Base-by-base conservation (phyloP, 2,888 invertebrate species). In the Diarsia rubi region DNA sequence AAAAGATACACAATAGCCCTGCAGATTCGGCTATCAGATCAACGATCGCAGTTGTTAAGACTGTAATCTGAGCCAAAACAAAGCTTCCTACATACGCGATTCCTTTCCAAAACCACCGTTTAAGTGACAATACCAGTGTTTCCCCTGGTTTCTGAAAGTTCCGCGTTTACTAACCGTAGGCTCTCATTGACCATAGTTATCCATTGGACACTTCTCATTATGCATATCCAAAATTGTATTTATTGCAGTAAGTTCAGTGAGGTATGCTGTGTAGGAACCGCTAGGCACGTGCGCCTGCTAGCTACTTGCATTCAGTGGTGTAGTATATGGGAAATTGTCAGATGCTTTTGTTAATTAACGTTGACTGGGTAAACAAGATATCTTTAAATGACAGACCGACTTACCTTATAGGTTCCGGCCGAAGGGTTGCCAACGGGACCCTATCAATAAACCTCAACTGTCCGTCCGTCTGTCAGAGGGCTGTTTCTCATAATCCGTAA, bases 201-300 rank as follows among this genome's bases (percentile, higher is more conserved):
- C 73, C 62, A 24, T 59, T 47, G 69, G 81, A 75, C 78, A 77
- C 76, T 66, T 80, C 87, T 87, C 81, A 88, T 87, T 87, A 87
- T 88, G 87, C 87, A 83, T 88, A 81, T 85, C 87, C 87, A 83
- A 88, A 88, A 88, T 88, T 64, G 87, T 88, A 88, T 86, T 88
- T 87, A 87, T 85, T 88, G 85, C 75, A 69, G 75, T 73, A n/a
- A 64, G 57, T 75, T 81, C 74, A 69, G 85, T 83, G 79, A 79
- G 81, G 81, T 83, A 88, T 85, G 80, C 76, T 74, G 73, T 71
- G 75, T 76, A 60, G 57, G 70, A 54, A 84, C 66, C 69, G 86
- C 74, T 66, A 59, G 80, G 83, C 87, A 87, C 88, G 87, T 87
- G 87, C 87, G 83, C 73, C 68, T 66, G 70, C 72, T 72, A 70